Percentiles rank a stretch among this genome's conserved stretches.
Conservation (phyloP, 2,797 vertebrate species). For the Intellagama lesueurii region DNA sequence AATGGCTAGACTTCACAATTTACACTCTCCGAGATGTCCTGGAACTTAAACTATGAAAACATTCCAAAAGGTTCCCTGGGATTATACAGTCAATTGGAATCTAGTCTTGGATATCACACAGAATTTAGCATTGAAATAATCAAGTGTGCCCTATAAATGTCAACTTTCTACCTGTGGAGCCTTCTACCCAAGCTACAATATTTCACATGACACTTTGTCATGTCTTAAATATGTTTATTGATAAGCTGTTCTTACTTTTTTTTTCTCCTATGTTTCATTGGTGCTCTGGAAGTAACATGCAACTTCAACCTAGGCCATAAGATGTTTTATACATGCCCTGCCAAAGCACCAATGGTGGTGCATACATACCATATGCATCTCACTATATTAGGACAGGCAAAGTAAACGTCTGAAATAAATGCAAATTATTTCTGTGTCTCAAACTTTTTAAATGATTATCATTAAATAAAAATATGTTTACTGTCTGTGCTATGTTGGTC, state of each 20-base stretch:
- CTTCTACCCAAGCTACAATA: slow-evolving; percentile 17
- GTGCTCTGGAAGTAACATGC: not conserved
- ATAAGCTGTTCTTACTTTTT: not conserved
- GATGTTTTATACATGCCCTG: not conserved
- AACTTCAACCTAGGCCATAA: slow-evolving; percentile 30
- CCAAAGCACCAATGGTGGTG: not conserved
- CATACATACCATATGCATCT: not conserved
- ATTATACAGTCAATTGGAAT: slow-evolving; percentile 55
- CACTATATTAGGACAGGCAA: not conserved
- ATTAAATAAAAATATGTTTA: not conserved
- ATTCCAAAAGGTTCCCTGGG: slow-evolving; percentile 49
- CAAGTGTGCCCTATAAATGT: slow-evolving; percentile 41
- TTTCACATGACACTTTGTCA: slow-evolving; percentile 22
- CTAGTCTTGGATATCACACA: slow-evolving; percentile 35
- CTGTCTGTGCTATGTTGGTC: not conserved
- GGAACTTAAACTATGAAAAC: slow-evolving; percentile 59
- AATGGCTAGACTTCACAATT: slow-evolving; percentile 47
- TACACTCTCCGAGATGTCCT: slow-evolving; percentile 37
- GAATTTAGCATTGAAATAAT: not conserved
- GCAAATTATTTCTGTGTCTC: slow-evolving; percentile 21
- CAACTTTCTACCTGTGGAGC: not conserved
- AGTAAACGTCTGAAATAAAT: slow-evolving; percentile 10
- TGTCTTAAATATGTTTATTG: not conserved
- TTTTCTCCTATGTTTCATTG: slow-evolving; percentile 1
- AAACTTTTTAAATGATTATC: slow-evolving; percentile 20